phyloP scores from a whole-genome alignment of 2,797 vertebrate species.

The Anguilla obscura region DNA sequence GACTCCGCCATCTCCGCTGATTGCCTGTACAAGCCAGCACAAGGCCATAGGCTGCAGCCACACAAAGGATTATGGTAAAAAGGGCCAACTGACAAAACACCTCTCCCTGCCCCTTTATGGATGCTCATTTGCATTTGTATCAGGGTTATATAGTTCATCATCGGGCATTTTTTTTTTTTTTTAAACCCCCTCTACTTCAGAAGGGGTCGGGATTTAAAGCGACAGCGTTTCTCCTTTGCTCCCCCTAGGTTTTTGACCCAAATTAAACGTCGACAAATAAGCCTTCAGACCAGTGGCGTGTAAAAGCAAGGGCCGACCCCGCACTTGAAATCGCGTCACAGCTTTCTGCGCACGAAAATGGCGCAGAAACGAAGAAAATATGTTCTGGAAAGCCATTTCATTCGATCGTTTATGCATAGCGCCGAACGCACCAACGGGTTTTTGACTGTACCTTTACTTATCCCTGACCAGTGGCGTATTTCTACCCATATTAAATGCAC shows the following conservation, averaged over 20 bases:
- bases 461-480: not conserved
- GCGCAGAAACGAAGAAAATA: not conserved
- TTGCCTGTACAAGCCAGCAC: constrained; percentile 13
- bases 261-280: not conserved
- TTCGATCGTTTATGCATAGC: not conserved
- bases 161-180: not conserved
- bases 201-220: constrained; percentile 22
- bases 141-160: constrained; percentile 8
- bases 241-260: not conserved
- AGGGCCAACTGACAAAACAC: constrained; percentile 29
- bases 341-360: not conserved
- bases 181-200: not conserved
- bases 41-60: constrained; percentile 15
- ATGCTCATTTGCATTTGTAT: constrained; percentile 37
- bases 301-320: not conserved
- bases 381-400: not conserved
- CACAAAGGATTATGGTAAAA: constrained; percentile 40
- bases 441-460: not conserved
- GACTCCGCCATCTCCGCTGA: not conserved
- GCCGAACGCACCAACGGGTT: not conserved
- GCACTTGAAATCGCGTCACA: too few species aligned
- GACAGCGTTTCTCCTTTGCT: not conserved
- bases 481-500: not conserved
- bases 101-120: not conserved
- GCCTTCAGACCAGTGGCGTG: not conserved